Percentiles rank a stretch among this genome's conserved stretches.
These are phyloP conservation scores for Microplitis deprimator DNA, from an alignment of 2,888 invertebrate genomes.

Conservation along the genomic window DNA sequence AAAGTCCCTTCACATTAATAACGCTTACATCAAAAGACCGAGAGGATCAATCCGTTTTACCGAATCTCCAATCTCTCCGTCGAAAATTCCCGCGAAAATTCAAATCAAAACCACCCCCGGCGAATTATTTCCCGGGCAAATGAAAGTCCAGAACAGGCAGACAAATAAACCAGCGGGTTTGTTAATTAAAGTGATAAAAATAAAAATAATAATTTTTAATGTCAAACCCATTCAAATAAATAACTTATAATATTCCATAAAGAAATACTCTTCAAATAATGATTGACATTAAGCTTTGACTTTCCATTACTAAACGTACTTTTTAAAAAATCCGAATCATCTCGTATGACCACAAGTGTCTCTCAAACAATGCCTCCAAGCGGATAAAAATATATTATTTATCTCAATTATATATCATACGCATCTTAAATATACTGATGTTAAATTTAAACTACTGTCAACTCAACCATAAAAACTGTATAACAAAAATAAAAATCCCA, in stretches of 20 bases:
- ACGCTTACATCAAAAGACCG: background rate
- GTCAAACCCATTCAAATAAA: background rate
- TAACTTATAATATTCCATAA: background rate
- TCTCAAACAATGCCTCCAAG: background rate
- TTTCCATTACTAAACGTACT: background rate
- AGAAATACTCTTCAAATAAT: background rate
- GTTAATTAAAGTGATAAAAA: background rate
- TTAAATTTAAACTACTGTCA: background rate
- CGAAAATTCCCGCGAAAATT: background rate
- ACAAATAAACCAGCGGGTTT: background rate
- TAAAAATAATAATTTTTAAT: background rate
- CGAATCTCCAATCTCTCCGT: too few species aligned
- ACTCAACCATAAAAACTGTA: background rate
- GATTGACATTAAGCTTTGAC: background rate
- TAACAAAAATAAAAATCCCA: background rate
- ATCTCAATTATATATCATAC: background rate
- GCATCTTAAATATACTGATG: background rate
- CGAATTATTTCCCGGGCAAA: background rate
- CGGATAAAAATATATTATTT: background rate
- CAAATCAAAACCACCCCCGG: background rate
- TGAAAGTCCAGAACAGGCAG: background rate
- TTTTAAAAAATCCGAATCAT: background rate
- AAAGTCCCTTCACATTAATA: background rate
- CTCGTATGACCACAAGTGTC: background rate
- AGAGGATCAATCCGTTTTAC: background rate